Conservation (phyloP, 1,140 invertebrate genomes). For the Galendromus occidentalis region DNA sequence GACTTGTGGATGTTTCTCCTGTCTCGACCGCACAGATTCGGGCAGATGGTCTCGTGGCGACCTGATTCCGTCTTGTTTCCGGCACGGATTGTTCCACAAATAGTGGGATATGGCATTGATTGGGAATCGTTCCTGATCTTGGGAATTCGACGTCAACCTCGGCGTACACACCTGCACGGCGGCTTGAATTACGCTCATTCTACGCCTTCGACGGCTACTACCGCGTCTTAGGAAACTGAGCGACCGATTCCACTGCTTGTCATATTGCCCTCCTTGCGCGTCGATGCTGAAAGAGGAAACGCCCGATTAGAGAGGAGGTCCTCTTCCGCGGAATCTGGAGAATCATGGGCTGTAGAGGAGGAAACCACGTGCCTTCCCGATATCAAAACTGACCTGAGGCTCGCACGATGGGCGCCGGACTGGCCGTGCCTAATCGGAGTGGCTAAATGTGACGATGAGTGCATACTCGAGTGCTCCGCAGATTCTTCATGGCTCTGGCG, state of each 20-base stretch:
- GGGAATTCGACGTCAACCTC: too few species aligned
- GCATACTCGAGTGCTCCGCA: neutral
- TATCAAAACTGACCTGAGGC: conserved; percentile 3
- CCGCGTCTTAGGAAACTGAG: conserved; percentile 12
- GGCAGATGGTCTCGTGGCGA: too few species aligned
- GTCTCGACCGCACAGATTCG: too few species aligned
- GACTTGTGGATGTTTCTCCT: too few species aligned
- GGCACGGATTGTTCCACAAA: too few species aligned
- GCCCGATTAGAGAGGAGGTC: too few species aligned
- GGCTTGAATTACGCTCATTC: conserved; percentile 10
- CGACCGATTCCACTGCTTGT: conserved; percentile 10
- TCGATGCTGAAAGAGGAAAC: neutral
- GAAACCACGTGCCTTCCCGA: too few species aligned
- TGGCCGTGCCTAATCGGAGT: neutral
- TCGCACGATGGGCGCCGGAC: conserved; percentile 8
- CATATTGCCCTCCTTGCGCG: conserved; percentile 1
- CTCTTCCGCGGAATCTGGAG: too few species aligned
- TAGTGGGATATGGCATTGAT: too few species aligned
- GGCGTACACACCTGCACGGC: neutral
- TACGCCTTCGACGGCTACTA: conserved; percentile 8
- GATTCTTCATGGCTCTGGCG: neutral
- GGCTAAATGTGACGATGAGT: conserved; percentile 4
- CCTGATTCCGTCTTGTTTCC: too few species aligned
- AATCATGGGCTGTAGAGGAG: too few species aligned
- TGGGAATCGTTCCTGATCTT: too few species aligned